These are phyloP conservation scores for Ptycholaimellus sp. DNA, from an alignment of 2,888 invertebrate genomes.

Conservation along the genomic window DNA sequence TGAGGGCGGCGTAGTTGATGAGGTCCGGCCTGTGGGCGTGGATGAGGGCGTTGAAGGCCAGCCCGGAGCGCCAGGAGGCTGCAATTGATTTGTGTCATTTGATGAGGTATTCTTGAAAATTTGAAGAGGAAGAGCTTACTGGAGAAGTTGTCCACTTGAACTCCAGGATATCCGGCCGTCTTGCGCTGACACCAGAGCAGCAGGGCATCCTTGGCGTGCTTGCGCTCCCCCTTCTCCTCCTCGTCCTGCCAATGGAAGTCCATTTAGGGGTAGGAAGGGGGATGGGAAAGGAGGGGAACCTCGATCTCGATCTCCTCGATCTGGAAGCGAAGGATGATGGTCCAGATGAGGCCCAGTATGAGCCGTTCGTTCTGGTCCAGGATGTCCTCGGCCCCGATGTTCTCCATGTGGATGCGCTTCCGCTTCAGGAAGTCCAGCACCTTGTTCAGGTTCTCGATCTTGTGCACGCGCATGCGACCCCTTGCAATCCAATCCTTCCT, in stretches of 20 bases:
- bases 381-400: slow-evolving; percentile 95
- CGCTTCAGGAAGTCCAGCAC: slow-evolving; percentile 22
- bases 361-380: slow-evolving; percentile 88
- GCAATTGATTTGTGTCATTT: too few species aligned
- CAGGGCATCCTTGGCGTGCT: slow-evolving; percentile 91
- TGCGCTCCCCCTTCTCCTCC: slow-evolving; percentile 85
- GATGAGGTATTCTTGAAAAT: too few species aligned
- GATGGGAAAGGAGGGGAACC: slow-evolving; percentile 34
- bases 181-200: slow-evolving; percentile 94
- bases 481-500: too few species aligned
- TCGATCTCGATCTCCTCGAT: slow-evolving; percentile 95
- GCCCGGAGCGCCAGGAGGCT: slow-evolving; percentile 81
- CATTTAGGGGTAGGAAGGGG: not conserved
- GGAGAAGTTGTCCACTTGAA: slow-evolving; percentile 33
- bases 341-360: slow-evolving; percentile 93
- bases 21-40: slow-evolving; percentile 88
- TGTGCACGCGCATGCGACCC: slow-evolving; percentile 87
- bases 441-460: slow-evolving; percentile 95
- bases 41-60: slow-evolving; percentile 93
- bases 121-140: too few species aligned
- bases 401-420: slow-evolving; percentile 46
- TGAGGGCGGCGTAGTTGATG: slow-evolving; percentile 43
- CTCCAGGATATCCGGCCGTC: slow-evolving; percentile 55
- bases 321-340: slow-evolving; percentile 92
- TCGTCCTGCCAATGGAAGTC: slow-evolving; percentile 42